Base-by-base conservation (phyloP, 2,797 vertebrate species). In the Halcyon chelicuti region DNA sequence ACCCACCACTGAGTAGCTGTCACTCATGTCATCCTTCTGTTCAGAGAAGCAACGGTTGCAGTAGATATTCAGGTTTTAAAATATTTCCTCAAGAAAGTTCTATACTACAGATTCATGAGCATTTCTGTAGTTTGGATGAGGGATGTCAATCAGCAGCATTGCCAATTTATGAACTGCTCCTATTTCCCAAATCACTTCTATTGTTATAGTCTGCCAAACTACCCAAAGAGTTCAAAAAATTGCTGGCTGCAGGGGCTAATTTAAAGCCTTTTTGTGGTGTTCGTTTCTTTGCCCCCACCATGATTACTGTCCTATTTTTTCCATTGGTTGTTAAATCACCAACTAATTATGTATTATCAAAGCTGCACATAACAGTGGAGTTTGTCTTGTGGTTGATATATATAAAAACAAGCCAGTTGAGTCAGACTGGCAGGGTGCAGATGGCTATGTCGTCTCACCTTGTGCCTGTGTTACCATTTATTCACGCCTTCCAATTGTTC, bases 161-260 rank as follows among this genome's bases (percentile, higher is more conserved):
- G 89, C 90, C 52, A 83, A 81, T 90, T 95, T 95, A 97, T 88
- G 89, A 83, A 92, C 77, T 57, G 72, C 67, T 97, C 57, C 85
- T 96, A 75, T 97, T 98, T 96, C 87, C 95, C 76, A 95, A 97
- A 98, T 98, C 92, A 93, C 90, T 86, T 94, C 93, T 78, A 94
- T 97, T 98, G 97, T 98, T 96, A 78, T 39, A 85, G 52, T 46
- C 72, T 97, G 97, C 96, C 84, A 96, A 89, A 96, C 96, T 92
- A 78, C 92, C 82, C 78, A 91, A 90, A 88, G 93, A 94, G 89
- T 86, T 96, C 58, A 95, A 95, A 94, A 96, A 92, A 96, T 97
- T 85, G 78, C 84, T 88, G 75, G 75, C 90, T 95, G 73, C 84
- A 75, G 86, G 19, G 55, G 82, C 94, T 97, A 95, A 90, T 96